Percentiles rank a stretch among this genome's conserved stretches.
Conservation (phyloP, 2,888 invertebrate genomes). For the Cataglyphis livida region DNA sequence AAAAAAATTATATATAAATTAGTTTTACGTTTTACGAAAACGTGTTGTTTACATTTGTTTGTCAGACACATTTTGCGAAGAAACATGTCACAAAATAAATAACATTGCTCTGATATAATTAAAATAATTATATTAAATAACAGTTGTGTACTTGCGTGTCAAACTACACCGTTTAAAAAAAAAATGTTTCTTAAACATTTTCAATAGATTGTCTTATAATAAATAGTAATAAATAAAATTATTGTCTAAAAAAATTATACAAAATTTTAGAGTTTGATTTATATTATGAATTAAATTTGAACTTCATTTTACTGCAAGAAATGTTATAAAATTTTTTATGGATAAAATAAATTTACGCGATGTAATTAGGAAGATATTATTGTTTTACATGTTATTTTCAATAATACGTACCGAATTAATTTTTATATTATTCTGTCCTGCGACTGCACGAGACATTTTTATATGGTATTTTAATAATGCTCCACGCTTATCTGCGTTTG, state of each 20-base stretch:
- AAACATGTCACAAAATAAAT: neutral
- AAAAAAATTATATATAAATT: constrained; percentile 50
- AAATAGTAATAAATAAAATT: neutral
- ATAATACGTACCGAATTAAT: constrained; percentile 42
- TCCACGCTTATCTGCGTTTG: constrained; percentile 36
- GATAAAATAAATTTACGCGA: constrained; percentile 22
- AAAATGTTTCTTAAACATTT: neutral
- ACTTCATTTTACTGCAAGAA: constrained; percentile 32
- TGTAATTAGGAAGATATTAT: constrained; percentile 29
- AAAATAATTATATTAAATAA: neutral
- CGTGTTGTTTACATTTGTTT: neutral
- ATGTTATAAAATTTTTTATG: constrained; percentile 29
- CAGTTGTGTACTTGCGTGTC: constrained; percentile 5
- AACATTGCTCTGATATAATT: neutral
- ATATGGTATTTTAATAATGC: constrained; percentile 42
- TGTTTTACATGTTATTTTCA: constrained; percentile 49
- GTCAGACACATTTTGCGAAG: neutral
- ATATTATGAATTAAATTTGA: neutral
- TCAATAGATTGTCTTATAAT: neutral
- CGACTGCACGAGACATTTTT: constrained; percentile 47
- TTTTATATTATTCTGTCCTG: constrained; percentile 46
- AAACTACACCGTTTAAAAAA: neutral
- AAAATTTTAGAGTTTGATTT: neutral
- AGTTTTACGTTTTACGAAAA: neutral
- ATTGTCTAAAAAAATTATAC: neutral